Base-by-base conservation (phyloP, 2,797 vertebrate species). In the Manis crassicaudata region DNA sequence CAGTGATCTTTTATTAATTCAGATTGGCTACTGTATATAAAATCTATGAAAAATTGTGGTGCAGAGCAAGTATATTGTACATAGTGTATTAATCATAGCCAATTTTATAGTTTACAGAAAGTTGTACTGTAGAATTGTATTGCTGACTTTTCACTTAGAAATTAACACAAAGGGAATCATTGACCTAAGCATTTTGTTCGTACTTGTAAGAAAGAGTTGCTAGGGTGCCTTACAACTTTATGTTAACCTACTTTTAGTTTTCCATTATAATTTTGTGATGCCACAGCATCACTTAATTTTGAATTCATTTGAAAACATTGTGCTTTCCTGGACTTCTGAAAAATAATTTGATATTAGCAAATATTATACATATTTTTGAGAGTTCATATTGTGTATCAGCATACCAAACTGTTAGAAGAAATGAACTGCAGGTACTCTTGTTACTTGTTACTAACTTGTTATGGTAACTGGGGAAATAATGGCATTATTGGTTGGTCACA, bases 191-290 rank as follows among this genome's bases (percentile, higher is more conserved):
- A 65, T 68, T 95, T 95, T 93, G 2, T 62, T 89, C 32, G 83
- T 82, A 79, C 56, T 87, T 56, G 4, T 92, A 56, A 70, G 75
- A 86, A 91, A 75, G 6, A 90, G 52, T 96, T 77, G 35, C 40
- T 37, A 20, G 46, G n/a, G 14, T 79, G 21, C n/a, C 50, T 85
- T 97, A 79, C 79, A 86, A 75, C 14, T 85, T 67, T 70, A 43
- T 73, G 56, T 86, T 35, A 75, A 11, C n/a, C 6, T 63, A 21
- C 50, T 60, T 95, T 90, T 90, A 58, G 35, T 89, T n/a, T 70
- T 82, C 46, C 67, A 16, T 81, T 92, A 72, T 21, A n/a, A 83
- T 73, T 96, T 73, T 96, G n/a, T 81, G 60, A 90, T 79, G 40
- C 52, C 60, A 40, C 68, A 77, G 32, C 58, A 79, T 29, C 43